Evolutionary conservation across 2,113 vertebrate species (phyloP).

Genomic region (Ginglymostoma cirratum): DNA sequence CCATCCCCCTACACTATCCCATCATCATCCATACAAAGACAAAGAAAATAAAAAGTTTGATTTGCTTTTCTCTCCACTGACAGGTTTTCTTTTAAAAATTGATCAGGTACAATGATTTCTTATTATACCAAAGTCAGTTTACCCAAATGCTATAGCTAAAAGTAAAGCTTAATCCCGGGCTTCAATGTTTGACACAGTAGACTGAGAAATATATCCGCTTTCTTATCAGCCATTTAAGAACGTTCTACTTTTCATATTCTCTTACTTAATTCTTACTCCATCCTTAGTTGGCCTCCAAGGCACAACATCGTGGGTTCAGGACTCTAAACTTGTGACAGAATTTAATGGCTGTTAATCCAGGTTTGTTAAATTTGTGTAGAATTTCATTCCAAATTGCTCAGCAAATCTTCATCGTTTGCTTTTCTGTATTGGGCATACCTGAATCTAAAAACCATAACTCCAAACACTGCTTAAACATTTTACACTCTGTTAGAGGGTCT

Average conservation of each 20-base stretch:
- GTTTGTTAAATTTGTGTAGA: too few species aligned
- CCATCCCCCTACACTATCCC: too few species aligned
- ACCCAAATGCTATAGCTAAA: background rate
- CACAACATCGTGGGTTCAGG: too few species aligned
- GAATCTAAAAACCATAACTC: too few species aligned
- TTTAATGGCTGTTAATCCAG: too few species aligned
- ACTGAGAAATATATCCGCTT: background rate
- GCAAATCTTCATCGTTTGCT: too few species aligned
- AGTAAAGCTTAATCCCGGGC: background rate
- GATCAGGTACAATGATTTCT: background rate
- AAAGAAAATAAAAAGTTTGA: background rate
- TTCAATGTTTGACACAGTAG: background rate
- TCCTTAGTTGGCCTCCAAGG: background rate
- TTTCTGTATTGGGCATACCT: too few species aligned
- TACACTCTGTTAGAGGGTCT: too few species aligned
- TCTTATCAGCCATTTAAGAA: background rate
- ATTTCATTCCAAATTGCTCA: too few species aligned
- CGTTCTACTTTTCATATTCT: background rate
- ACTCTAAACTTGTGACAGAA: too few species aligned
- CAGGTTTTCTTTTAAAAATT: background rate
- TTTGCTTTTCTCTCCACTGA: background rate
- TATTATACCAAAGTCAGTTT: background rate
- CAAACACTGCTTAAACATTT: too few species aligned
- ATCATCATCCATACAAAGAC: too few species aligned
- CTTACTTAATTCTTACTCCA: background rate